Conservation (phyloP, 2,797 vertebrate genomes). For the Halcyon leucocephala region DNA sequence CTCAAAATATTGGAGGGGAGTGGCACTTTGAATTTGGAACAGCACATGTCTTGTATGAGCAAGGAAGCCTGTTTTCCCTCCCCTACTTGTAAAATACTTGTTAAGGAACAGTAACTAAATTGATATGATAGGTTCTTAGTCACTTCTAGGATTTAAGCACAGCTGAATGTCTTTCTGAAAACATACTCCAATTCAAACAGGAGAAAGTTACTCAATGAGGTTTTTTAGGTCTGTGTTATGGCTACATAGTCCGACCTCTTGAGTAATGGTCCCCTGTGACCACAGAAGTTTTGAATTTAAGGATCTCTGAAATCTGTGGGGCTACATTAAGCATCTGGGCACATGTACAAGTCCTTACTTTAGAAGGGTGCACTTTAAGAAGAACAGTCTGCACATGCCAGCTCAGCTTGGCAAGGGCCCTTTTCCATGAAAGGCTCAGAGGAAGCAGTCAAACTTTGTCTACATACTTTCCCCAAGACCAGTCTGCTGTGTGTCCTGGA, state of each 20-base stretch:
- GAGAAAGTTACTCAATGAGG: conserved; percentile 14
- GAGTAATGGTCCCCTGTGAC: neutral
- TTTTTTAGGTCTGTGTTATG: conserved; percentile 42
- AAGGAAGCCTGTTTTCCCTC: neutral
- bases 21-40: neutral
- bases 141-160: neutral
- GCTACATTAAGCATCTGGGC: neutral
- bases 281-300: conserved; percentile 21
- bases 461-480: conserved; percentile 62
- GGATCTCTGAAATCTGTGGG: neutral
- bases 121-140: neutral
- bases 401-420: conserved; percentile 50
- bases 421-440: conserved; percentile 62
- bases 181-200: neutral
- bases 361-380: conserved; percentile 43
- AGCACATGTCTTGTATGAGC: neutral
- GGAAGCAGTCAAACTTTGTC: conserved; percentile 60
- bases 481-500: conserved; percentile 45
- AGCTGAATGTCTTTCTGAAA: neutral
- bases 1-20: neutral
- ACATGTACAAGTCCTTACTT: neutral
- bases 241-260: conserved; percentile 3
- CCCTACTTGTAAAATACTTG: neutral
- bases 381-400: conserved; percentile 43
- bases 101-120: neutral